Conservation (phyloP, 2,888 invertebrate genomes). For the Trachelus iudaicus region DNA sequence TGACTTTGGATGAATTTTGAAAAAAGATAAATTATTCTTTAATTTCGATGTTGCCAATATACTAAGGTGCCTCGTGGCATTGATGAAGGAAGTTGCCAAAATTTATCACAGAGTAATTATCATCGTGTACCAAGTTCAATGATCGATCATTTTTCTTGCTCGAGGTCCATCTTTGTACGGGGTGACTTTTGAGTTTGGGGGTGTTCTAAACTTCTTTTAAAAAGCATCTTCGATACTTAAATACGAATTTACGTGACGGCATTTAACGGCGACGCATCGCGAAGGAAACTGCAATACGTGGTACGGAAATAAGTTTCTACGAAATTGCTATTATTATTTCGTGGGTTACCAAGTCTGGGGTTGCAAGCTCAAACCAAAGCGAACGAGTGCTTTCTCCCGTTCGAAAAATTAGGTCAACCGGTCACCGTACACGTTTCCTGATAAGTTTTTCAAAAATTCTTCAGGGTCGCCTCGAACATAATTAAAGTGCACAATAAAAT, state of each 20-base stretch:
- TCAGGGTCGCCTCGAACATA: not conserved
- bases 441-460: not conserved
- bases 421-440: not conserved
- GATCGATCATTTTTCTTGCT: not conserved
- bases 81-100: not conserved
- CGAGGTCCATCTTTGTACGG: not conserved
- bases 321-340: not conserved
- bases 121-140: not conserved
- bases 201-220: not conserved
- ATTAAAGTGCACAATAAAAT: not conserved
- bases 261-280: not conserved
- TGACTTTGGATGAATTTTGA: conserved; percentile 29
- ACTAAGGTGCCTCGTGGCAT: not conserved
- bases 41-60: not conserved
- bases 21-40: not conserved
- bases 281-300: not conserved
- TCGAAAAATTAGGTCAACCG: not conserved
- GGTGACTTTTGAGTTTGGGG: not conserved
- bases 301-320: not conserved
- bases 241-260: not conserved
- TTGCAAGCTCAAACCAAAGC: not conserved
- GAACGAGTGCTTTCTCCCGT: not conserved
- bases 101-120: not conserved
- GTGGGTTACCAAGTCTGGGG: not conserved
- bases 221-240: not conserved